phyloP scores from a whole-genome alignment of 2,888 invertebrate genomes.

The Polydrusus cervinus region DNA sequence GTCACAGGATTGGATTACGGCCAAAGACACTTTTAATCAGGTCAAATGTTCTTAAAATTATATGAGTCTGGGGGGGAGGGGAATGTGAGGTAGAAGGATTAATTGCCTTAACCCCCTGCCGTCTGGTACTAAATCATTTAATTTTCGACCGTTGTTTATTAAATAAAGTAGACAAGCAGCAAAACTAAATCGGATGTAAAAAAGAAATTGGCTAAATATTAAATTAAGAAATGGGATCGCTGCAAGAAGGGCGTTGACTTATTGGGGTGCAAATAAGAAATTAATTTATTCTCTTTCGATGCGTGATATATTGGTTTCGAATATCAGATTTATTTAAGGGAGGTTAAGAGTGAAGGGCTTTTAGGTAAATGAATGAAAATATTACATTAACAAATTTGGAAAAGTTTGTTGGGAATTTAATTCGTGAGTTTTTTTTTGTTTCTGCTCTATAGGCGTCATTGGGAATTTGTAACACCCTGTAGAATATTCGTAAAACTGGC shows the following conservation, averaged over 20 bases:
- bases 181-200: slow-evolving; percentile 24
- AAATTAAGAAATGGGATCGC: slow-evolving; percentile 40
- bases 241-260: slow-evolving; percentile 33
- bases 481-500: no score
- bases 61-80: no score
- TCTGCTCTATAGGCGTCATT: no score
- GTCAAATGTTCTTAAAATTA: no score
- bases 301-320: slow-evolving; percentile 38
- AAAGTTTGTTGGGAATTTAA: no score
- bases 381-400: background rate
- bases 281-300: slow-evolving; percentile 46
- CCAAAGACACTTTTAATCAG: no score
- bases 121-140: background rate
- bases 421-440: no score
- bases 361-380: slow-evolving; percentile 26
- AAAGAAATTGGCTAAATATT: slow-evolving; percentile 46
- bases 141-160: slow-evolving; percentile 11
- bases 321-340: background rate
- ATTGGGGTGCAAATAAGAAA: slow-evolving; percentile 40
- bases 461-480: no score
- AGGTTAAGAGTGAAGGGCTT: slow-evolving; percentile 21
- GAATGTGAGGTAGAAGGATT: no score
- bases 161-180: slow-evolving; percentile 22
- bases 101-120: no score
- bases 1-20: no score